Evolutionary conservation across 2,888 invertebrate genomes (phyloP).

Genomic region (Drosophila merina): DNA sequence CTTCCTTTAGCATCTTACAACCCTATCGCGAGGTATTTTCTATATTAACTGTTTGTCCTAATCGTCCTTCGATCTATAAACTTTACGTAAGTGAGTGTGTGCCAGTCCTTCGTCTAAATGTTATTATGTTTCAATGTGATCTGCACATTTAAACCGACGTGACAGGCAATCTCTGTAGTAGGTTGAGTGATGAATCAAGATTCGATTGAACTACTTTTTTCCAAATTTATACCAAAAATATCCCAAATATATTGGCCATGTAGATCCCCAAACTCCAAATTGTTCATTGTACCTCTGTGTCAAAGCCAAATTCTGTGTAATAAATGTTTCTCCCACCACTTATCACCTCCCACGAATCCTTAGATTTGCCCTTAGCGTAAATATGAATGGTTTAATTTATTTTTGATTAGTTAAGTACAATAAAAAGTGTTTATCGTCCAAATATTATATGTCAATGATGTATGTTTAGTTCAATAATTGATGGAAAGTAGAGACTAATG

Average conservation of each 20-base stretch:
- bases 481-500: slow-evolving; percentile 38
- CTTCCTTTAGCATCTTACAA: slow-evolving; percentile 39
- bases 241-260: neutral
- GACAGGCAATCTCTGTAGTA: slow-evolving; percentile 64
- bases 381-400: slow-evolving; percentile 24
- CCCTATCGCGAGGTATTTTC: slow-evolving; percentile 61
- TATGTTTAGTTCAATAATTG: slow-evolving; percentile 65
- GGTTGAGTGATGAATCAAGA: slow-evolving; percentile 1
- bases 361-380: neutral
- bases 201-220: neutral
- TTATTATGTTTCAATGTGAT: neutral
- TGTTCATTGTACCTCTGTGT: neutral
- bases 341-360: neutral
- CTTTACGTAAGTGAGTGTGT: slow-evolving; percentile 5
- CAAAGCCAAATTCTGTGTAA: neutral
- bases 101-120: slow-evolving; percentile 9
- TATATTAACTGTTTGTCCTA: slow-evolving; percentile 27
- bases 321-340: neutral
- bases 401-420: slow-evolving; percentile 39
- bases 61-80: slow-evolving; percentile 7
- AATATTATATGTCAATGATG: slow-evolving; percentile 32
- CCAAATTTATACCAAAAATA: too few relatives aligned
- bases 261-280: neutral
- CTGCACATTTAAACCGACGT: slow-evolving; percentile 10
- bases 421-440: slow-evolving; percentile 21